A percentile compares a stretch with the other conserved stretches of the same genome.
These are phyloP conservation scores for Epicauta chinensis DNA, from an alignment of 1,140 invertebrate genomes.

Conservation along the genomic window DNA sequence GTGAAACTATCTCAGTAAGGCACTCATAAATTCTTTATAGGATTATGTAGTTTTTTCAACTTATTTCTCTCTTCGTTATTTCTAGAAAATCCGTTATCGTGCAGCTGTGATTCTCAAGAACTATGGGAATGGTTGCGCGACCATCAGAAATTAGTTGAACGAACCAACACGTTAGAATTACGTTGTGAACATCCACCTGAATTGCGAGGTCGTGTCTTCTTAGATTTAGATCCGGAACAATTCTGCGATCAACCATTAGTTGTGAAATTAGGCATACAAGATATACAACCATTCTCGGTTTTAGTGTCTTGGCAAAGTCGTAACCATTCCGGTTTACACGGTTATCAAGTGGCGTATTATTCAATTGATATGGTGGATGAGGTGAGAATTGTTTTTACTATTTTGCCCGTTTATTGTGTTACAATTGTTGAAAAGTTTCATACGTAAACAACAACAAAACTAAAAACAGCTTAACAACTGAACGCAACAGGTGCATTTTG, in stretches of 20 bases:
- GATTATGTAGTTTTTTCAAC: neutral
- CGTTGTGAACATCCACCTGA: conserved; percentile 74
- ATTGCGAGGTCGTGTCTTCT: conserved; percentile 65
- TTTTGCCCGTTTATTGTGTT: too few relatives aligned
- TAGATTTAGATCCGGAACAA: conserved; percentile 67
- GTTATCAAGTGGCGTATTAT: conserved; percentile 81
- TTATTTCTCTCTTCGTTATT: conserved; percentile 23
- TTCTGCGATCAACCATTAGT: conserved; percentile 78
- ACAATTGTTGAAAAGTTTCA: too few relatives aligned
- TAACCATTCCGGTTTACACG: conserved; percentile 77
- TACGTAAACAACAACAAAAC: too few relatives aligned
- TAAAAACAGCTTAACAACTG: neutral
- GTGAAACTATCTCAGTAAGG: too few relatives aligned
- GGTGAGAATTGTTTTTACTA: conserved; percentile 34
- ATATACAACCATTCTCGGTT: conserved; percentile 82
- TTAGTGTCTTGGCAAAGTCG: conserved; percentile 83
- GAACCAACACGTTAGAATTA: conserved; percentile 47
- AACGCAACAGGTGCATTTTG: too few relatives aligned
- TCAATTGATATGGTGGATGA: conserved; percentile 58
- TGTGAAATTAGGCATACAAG: conserved; percentile 74
- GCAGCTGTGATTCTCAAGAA: conserved; percentile 77
- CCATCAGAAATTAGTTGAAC: conserved; percentile 65
- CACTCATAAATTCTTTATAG: too few relatives aligned
- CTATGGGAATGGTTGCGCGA: conserved; percentile 84
- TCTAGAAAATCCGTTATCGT: conserved; percentile 76